Percentiles rank a stretch among this genome's conserved stretches.
Evolutionary conservation across 2,113 vertebrate species (phyloP).

Genomic region (Upupa epops): DNA sequence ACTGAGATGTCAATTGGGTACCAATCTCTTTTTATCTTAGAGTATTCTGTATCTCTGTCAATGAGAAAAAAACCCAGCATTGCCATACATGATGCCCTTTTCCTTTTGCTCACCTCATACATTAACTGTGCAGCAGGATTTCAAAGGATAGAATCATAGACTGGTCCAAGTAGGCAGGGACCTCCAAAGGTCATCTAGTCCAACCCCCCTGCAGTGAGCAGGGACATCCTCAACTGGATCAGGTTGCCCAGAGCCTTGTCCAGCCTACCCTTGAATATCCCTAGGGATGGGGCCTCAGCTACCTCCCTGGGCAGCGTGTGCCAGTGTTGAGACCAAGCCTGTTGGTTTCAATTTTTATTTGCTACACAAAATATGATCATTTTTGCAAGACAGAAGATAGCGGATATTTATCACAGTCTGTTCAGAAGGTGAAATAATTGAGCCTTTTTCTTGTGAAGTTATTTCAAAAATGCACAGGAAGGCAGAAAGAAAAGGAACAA

Average conservation of each 20-base stretch:
- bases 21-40: background rate
- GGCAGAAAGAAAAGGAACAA: slow-evolving; percentile 56
- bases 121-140: background rate
- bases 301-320: too few species aligned
- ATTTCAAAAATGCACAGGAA: slow-evolving; percentile 30
- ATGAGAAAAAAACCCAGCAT: background rate
- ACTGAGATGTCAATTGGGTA: background rate
- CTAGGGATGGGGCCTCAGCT: too few species aligned
- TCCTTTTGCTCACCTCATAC: background rate
- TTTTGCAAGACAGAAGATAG: background rate
- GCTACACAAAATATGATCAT: background rate
- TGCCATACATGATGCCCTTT: background rate
- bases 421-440: background rate
- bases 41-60: background rate
- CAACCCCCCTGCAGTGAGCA: too few species aligned
- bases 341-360: background rate
- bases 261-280: too few species aligned
- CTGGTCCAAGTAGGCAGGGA: too few species aligned
- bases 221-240: too few species aligned
- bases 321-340: too few species aligned
- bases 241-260: too few species aligned
- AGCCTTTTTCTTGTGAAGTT: background rate
- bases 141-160: too few species aligned
- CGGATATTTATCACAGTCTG: background rate
- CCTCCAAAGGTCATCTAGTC: too few species aligned